Evolutionary conservation across 1,140 invertebrate species (phyloP), one percentile per base, ranked within the genome.

Genomic region (Pomphorhynchus laevis): DNA sequence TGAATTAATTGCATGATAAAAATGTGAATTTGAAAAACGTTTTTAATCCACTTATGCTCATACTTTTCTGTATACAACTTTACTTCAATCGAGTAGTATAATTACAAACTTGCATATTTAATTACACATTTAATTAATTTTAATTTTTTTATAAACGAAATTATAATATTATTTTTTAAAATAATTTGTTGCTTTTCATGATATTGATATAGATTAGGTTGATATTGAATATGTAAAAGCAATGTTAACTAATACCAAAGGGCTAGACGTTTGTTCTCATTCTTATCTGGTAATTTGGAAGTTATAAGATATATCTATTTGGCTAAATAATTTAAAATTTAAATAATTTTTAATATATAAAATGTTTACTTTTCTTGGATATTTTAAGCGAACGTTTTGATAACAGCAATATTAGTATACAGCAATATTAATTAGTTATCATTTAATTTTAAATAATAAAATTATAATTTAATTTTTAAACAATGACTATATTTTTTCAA

Each of bases 321-420:
- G 39, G 33, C 16, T 31, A 24, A 34, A 40, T 34, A 4, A 33
- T 11, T 17, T 2, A 2, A 33, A 33, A 3, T 2, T 4, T 3
- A 17, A 6, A 4, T 11, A 16, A 11, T 11, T 33, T 2, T 14
- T 11, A 14, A 33, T 3, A 14, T 17, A 33, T 33, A 14, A 33
- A 25, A 35, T 20, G 4, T 32, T 25, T 24, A 56, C 52, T 71
- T 63, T 47, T 67, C 48, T 71, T 72, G 25, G 64, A 66, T 0
- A 79, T 84, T 48, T 72, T 65, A 11, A 86, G 65, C 25, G 91
- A 62, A 60, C 91, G 79, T 1, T 70, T 72, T 54, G 73, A 93
- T 5, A 89, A 57, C n/a, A 91, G 62, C 43, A 67, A 69, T 20
- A 65, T 60, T 1, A 74, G 71, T 47, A 70, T 67, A 34, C 66